phyloP scores from a whole-genome alignment of 2,797 vertebrate genomes.

The Trichosurus vulpecula region DNA sequence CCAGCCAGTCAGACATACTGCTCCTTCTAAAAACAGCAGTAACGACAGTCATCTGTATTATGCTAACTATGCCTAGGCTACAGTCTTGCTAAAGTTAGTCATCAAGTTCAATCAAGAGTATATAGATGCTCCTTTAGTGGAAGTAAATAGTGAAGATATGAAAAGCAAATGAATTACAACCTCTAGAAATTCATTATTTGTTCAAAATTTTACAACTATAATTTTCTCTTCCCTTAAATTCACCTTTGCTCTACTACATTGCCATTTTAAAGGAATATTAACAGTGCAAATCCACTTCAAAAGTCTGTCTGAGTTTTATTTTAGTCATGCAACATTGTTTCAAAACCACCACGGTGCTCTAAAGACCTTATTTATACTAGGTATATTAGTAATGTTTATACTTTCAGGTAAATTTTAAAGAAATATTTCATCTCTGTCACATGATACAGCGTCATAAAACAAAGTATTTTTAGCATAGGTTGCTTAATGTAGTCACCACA shows the following conservation, averaged over 20 bases:
- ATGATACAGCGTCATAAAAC: not conserved
- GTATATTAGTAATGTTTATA: not conserved
- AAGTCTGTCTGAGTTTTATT: conserved; percentile 34
- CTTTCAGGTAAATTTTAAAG: conserved; percentile 36
- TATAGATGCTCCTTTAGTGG: conserved; percentile 82
- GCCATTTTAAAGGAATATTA: conserved; percentile 10
- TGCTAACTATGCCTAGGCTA: conserved; percentile 91
- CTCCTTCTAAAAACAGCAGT: conserved; percentile 96
- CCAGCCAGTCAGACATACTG: conserved; percentile 86
- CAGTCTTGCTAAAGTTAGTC: conserved; percentile 95
- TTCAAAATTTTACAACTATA: conserved; percentile 27
- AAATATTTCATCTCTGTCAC: conserved; percentile 33
- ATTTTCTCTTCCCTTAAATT: conserved; percentile 2
- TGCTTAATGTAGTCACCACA: not conserved
- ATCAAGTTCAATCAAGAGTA: conserved; percentile 87
- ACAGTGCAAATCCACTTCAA: conserved; percentile 34
- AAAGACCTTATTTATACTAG: not conserved
- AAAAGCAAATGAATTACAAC: conserved; percentile 74
- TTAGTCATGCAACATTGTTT: not conserved
- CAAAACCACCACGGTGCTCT: not conserved
- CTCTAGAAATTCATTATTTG: conserved; percentile 33
- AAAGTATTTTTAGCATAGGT: conserved; percentile 20
- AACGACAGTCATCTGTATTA: conserved; percentile 91
- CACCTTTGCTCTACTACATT: conserved; percentile 3
- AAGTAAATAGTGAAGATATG: conserved; percentile 84